These are phyloP conservation scores for Drosophila limbata DNA, from an alignment of 2,888 invertebrate species.

Conservation along the genomic window DNA sequence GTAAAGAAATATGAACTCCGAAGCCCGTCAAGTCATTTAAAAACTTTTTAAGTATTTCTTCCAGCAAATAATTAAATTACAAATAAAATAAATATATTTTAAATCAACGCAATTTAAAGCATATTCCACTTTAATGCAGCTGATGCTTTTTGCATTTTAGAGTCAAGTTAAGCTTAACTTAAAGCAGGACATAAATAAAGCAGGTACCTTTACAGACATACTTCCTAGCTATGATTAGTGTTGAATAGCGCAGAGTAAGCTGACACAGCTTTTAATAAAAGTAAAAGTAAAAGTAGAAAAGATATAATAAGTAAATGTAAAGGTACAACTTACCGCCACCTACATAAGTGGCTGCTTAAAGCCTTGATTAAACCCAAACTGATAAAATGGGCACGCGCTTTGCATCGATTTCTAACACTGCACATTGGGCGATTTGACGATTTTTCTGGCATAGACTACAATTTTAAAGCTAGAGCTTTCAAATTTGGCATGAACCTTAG, in stretches of 20 bases:
- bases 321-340: conserved; percentile 23
- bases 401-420: conserved; percentile 49
- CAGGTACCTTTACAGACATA: not conserved
- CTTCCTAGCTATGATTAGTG: conserved; percentile 5
- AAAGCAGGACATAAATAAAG: not conserved
- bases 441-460: too few relatives aligned
- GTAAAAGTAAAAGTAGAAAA: not conserved
- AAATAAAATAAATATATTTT: too few relatives aligned
- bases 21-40: too few relatives aligned
- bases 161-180: not conserved
- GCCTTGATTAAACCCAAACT: conserved; percentile 17
- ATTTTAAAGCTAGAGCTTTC: too few relatives aligned
- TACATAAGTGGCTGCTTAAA: conserved; percentile 40
- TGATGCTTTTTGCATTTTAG: not conserved
- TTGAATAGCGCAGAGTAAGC: conserved; percentile 3
- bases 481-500: too few relatives aligned
- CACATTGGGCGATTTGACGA: too few relatives aligned
- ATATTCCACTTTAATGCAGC: too few relatives aligned
- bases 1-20: too few relatives aligned
- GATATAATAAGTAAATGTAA: conserved; percentile 6
- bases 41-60: too few relatives aligned
- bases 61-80: too few relatives aligned
- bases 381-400: conserved; percentile 33
- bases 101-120: too few relatives aligned
- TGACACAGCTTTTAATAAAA: not conserved